phyloP scores from a whole-genome alignment of 2,888 invertebrate genomes.

The Lepetodrilus schrolli region DNA sequence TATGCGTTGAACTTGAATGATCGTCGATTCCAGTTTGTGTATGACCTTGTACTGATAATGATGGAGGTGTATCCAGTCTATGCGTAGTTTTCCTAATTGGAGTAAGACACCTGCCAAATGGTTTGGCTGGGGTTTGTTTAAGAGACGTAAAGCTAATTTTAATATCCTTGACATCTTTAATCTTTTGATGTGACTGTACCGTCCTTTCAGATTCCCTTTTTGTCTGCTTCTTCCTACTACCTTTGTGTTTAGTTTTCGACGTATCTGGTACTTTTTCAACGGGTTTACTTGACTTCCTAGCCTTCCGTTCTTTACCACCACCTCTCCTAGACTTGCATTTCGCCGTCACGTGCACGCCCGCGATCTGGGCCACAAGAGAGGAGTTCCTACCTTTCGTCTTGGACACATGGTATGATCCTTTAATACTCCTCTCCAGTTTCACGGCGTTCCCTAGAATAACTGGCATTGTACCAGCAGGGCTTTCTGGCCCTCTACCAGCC shows the following conservation, averaged over 20 bases:
- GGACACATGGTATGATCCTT: conserved; percentile 24
- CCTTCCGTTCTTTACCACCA: neutral
- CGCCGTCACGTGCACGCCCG: neutral
- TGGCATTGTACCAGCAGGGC: neutral
- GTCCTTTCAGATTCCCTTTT: neutral
- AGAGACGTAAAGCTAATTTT: neutral
- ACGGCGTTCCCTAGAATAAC: neutral
- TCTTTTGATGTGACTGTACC: neutral
- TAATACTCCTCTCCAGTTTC: neutral
- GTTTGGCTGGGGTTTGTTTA: neutral
- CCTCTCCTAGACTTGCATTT: neutral
- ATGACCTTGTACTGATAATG: too few species aligned
- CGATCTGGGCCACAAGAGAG: conserved; percentile 28
- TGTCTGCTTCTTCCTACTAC: neutral
- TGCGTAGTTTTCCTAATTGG: neutral
- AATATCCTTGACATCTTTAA: neutral
- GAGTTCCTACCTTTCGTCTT: neutral
- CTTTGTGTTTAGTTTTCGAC: neutral
- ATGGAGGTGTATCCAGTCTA: neutral
- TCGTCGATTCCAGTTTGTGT: neutral
- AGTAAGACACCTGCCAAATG: neutral
- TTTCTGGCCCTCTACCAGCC: neutral
- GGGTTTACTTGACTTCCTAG: neutral
- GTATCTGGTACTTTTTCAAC: neutral
- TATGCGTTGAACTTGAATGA: neutral